Percentiles rank a stretch among this genome's conserved stretches.
Evolutionary conservation across 2,113 vertebrate genomes (phyloP).

Genomic region (Callospermophilus lateralis): DNA sequence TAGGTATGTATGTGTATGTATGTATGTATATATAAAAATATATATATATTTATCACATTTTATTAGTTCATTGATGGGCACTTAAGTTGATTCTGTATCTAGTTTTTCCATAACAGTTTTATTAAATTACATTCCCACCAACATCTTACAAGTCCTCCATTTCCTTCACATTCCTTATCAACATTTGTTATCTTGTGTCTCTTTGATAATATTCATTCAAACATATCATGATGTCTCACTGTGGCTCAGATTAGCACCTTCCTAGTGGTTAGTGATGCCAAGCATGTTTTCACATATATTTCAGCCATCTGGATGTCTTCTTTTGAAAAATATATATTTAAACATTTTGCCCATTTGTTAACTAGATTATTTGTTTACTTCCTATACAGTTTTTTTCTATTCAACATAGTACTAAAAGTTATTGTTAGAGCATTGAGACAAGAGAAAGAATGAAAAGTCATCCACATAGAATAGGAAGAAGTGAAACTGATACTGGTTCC

Average conservation of each 20-base stretch:
- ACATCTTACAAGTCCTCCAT: neutral
- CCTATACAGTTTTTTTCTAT: neutral
- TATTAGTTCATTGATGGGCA: neutral
- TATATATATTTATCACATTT: neutral
- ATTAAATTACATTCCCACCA: neutral
- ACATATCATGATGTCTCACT: neutral
- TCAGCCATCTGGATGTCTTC: neutral
- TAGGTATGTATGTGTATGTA: too few relatives aligned
- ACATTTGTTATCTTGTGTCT: neutral
- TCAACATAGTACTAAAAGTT: neutral
- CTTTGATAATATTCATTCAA: neutral
- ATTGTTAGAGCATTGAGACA: neutral
- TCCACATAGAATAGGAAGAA: neutral
- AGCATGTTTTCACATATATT: neutral
- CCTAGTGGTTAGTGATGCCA: neutral
- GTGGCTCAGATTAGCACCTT: neutral
- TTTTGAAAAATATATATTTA: neutral
- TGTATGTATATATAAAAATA: too few relatives aligned
- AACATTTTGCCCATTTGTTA: neutral
- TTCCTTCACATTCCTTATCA: neutral
- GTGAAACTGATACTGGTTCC: neutral
- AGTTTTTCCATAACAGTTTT: neutral
- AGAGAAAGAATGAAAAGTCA: neutral
- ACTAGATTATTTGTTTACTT: neutral
- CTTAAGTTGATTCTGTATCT: neutral